phyloP scores from a whole-genome alignment of 1,140 invertebrate species.

The Trichonephila clavipes region DNA sequence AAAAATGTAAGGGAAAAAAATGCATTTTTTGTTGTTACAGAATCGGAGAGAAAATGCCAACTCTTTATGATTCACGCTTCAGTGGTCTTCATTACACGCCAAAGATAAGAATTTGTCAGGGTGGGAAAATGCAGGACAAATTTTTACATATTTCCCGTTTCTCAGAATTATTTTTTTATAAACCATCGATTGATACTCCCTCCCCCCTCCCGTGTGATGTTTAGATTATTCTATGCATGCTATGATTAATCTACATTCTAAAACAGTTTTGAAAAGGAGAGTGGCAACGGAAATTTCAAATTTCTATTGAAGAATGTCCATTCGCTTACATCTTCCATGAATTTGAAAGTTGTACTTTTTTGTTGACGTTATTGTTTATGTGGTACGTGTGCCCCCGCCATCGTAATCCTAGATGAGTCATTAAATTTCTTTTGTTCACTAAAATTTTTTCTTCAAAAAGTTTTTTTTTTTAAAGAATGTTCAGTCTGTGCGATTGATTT shows the following conservation, averaged over 20 bases:
- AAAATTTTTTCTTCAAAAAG: no score
- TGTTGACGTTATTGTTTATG: no score
- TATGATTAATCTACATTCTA: not conserved
- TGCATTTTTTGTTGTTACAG: not conserved
- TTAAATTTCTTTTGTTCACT: no score
- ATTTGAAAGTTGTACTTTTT: no score
- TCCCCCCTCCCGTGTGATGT: not conserved
- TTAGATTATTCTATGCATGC: not conserved
- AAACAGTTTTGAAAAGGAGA: not conserved
- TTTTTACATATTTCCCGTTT: not conserved
- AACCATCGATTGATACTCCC: not conserved
- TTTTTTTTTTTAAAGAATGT: no score
- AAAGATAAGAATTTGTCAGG: constrained; percentile 9
- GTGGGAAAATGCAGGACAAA: constrained; percentile 8
- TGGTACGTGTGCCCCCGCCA: no score
- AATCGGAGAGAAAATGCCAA: not conserved
- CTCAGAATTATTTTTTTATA: no score
- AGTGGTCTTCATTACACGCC: not conserved
- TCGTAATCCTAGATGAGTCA: no score
- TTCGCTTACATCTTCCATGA: no score
- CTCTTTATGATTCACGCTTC: constrained; percentile 8
- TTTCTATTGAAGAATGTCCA: no score
- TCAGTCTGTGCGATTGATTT: no score
- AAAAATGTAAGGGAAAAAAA: not conserved
- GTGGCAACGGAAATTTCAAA: not conserved